phyloP scores from a whole-genome alignment of 2,797 vertebrate genomes.

The Enteromius thamalakanensis region DNA sequence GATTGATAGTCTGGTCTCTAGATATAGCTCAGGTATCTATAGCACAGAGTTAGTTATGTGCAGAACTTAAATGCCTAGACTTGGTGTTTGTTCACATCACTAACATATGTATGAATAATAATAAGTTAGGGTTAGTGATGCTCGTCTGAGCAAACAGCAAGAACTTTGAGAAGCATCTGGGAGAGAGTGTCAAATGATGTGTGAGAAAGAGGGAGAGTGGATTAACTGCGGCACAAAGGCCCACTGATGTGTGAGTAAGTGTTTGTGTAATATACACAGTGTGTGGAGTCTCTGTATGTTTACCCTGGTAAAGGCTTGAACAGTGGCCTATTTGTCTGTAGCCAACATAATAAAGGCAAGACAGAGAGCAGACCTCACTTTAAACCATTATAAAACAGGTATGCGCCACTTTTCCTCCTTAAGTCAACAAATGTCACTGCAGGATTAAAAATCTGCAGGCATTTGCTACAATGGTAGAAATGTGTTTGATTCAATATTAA shows the following conservation, averaged over 20 bases:
- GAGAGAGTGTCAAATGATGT: constrained; percentile 5
- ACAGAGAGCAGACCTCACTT: constrained; percentile 21
- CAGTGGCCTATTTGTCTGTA: constrained; percentile 42
- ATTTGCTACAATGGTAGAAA: not conserved
- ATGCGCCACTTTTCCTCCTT: constrained; percentile 6
- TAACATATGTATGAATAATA: not conserved
- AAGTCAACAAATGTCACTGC: not conserved
- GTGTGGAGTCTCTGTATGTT: constrained; percentile 46
- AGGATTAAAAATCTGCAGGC: not conserved
- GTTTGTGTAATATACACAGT: constrained; percentile 51
- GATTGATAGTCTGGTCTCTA: not conserved
- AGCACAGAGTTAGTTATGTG: not conserved
- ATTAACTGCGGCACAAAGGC: constrained; percentile 51
- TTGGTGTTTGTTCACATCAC: not conserved
- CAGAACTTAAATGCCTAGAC: not conserved
- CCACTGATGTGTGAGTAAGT: constrained; percentile 36
- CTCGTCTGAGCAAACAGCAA: not conserved
- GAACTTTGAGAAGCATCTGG: not conserved
- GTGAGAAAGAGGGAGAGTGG: constrained; percentile 1
- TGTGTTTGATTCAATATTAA: not conserved
- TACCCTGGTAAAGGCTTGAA: constrained; percentile 39
- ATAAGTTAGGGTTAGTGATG: not conserved
- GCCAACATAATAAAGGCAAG: constrained; percentile 44
- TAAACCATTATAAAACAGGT: constrained; percentile 18
- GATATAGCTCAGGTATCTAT: not conserved